Percentiles rank a stretch among this genome's conserved stretches.
These are phyloP conservation scores for Mactra quadrangularis DNA, from an alignment of 1,140 invertebrate species.

Conservation along the genomic window DNA sequence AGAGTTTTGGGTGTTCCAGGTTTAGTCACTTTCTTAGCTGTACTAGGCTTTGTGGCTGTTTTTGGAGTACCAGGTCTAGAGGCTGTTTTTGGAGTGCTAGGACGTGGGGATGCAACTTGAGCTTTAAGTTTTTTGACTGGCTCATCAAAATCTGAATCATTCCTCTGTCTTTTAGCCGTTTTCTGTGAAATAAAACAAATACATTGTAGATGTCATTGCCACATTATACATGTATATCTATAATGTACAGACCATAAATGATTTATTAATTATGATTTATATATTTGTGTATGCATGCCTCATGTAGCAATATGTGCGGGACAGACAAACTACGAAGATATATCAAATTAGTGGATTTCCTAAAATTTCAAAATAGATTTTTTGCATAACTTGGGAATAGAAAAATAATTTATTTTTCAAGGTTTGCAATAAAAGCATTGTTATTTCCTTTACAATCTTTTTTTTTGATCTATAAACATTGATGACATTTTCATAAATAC, in stretches of 20 bases:
- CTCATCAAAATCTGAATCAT: slow-evolving; percentile 43
- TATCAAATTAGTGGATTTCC: no score
- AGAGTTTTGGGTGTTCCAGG: slow-evolving; percentile 32
- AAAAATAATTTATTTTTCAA: no score
- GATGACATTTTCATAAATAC: not conserved
- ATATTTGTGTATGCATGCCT: no score
- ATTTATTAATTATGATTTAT: no score
- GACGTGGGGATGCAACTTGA: slow-evolving; percentile 18
- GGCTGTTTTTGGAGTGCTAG: slow-evolving; percentile 16
- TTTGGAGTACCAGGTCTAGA: slow-evolving; percentile 19
- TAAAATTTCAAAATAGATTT: no score
- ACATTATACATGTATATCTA: not conserved
- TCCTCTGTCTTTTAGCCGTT: slow-evolving; percentile 57
- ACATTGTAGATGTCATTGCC: not conserved
- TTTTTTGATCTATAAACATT: not conserved
- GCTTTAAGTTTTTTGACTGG: slow-evolving; percentile 9
- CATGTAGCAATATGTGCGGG: no score
- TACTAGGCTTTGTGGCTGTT: slow-evolving; percentile 10
- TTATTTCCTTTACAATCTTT: no score
- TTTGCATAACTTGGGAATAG: no score
- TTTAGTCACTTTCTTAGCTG: not conserved
- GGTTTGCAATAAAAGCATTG: no score
- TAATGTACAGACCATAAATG: not conserved
- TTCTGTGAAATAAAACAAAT: slow-evolving; percentile 54
- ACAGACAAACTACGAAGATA: no score